Evolutionary conservation across 2,113 vertebrate genomes (phyloP), one percentile per base, ranked within the genome.

Genomic region (Neogale vison): DNA sequence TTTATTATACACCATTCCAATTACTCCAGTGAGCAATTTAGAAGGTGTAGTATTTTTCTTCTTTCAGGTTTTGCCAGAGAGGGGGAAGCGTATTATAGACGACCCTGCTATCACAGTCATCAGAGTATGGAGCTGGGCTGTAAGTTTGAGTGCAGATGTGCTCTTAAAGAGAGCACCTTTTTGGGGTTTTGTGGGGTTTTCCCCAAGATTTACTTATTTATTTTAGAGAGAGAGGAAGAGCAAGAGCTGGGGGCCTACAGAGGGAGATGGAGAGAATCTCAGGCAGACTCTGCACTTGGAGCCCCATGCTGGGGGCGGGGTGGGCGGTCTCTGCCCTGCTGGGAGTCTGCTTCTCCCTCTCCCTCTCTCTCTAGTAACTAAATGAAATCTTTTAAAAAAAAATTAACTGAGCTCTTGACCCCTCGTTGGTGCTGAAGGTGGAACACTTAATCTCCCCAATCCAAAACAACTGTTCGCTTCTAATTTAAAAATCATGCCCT

Each of bases 61-160:
- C 79, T 59, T 83, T 26, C 4, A 26, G 47, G 11, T 72, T 90
- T 96, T 87, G 57, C 45, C 61, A 34, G 45, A 57, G 67, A 77
- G 59, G 42, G 65, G 69, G 9, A 63, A 23, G 36, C 13, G 4
- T 11, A 23, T 93, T 74, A 23, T 36, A 65, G 67, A 61, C 71
- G 45, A 39, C 39, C 11, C 59, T 55, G 9, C 63, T 18, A 21
- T 67, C 69, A 31, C 24, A 11, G 4, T 80, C 45, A 29, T 55
- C 36, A 39, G 39, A 79, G 23, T 23, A 0, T 29, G 52, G 34
- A 7, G 57, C 24, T 3, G 5, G 11, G 0, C 0, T 11, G 7
- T 34, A 8, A 39, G 45, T 55, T 61, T 77, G 50, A 69, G 21
- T 21, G 14, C 39, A 83, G 69, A 72, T 26, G 34, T 55, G 6